phyloP scores from a whole-genome alignment of 2,888 invertebrate genomes.

The Ennomos quercinarius region DNA sequence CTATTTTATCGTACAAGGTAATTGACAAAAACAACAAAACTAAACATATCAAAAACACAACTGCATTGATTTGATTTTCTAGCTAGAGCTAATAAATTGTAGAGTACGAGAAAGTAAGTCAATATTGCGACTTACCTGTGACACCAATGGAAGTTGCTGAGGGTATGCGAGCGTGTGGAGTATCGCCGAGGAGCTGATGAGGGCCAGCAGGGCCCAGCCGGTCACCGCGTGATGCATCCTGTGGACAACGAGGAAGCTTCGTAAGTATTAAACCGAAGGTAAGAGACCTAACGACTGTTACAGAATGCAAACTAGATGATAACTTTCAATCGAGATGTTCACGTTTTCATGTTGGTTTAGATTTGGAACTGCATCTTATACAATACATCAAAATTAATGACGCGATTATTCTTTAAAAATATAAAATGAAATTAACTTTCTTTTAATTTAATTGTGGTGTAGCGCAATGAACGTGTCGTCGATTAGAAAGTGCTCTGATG shows the following conservation, averaged over 20 bases:
- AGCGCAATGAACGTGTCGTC: conserved; percentile 65
- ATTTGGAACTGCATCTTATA: no score
- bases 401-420: conserved; percentile 13
- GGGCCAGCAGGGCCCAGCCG: conserved; percentile 89
- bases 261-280: conserved; percentile 44
- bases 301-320: no score
- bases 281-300: not conserved
- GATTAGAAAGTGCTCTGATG: conserved; percentile 83
- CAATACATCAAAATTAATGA: not conserved
- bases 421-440: conserved; percentile 46
- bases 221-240: conserved; percentile 88
- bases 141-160: conserved; percentile 74
- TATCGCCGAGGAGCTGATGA: conserved; percentile 88
- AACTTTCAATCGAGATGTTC: no score
- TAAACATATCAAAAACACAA: not conserved
- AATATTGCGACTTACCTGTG: conserved; percentile 65
- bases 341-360: no score
- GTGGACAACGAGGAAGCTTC: conserved; percentile 45
- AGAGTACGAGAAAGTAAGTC: conserved; percentile 11
- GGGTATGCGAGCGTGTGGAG: conserved; percentile 90
- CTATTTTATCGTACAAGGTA: no score
- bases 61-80: not conserved
- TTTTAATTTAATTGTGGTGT: conserved; percentile 65
- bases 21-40: no score
- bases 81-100: not conserved